Evolutionary conservation across 1,140 invertebrate genomes (phyloP).

Genomic region (Wiebesia pumilae): DNA sequence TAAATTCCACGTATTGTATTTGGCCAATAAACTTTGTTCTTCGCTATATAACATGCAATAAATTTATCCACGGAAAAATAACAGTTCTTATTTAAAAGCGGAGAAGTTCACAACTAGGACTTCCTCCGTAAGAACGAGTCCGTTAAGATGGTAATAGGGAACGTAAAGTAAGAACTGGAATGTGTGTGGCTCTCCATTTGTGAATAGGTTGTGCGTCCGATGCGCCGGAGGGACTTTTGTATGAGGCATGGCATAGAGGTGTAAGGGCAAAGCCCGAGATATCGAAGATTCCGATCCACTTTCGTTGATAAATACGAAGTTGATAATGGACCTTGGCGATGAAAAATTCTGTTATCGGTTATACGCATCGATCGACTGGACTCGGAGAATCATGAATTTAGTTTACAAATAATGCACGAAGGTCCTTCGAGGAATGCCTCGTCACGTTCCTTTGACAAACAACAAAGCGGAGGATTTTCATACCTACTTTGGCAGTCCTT

Average conservation of each 20-base stretch:
- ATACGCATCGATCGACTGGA: not conserved
- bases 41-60: no score
- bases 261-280: not conserved
- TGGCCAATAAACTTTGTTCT: no score
- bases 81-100: no score
- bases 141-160: no score
- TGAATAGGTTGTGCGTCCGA: not conserved
- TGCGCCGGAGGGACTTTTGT: not conserved
- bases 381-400: not conserved
- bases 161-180: not conserved
- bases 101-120: no score
- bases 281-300: not conserved
- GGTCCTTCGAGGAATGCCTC: not conserved
- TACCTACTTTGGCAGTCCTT: not conserved
- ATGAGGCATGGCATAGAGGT: not conserved
- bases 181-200: not conserved
- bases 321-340: slow-evolving; percentile 15
- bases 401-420: slow-evolving; percentile 22
- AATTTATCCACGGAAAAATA: no score
- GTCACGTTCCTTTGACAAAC: slow-evolving; percentile 18
- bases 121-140: no score
- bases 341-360: slow-evolving; percentile 34
- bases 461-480: slow-evolving; percentile 1
- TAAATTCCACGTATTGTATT: no score
- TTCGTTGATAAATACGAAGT: slow-evolving; percentile 1